Evolutionary conservation across 37 sponge, comb jelly and placozoan genomes (phyloP).

Genomic region (Eunapius fragilis): DNA sequence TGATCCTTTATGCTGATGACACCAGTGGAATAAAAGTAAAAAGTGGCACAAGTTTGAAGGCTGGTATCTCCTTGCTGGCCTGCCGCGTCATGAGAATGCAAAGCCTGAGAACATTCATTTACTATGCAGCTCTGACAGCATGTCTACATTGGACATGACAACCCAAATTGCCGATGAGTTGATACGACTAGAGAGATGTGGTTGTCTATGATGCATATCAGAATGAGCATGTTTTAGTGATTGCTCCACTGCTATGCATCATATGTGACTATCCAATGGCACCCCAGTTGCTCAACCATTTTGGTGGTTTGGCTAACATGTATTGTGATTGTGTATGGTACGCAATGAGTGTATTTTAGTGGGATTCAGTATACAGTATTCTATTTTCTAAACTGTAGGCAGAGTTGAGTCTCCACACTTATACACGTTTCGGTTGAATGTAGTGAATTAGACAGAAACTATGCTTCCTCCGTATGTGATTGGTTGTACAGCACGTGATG

Average conservation of each 20-base stretch:
- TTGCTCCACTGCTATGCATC: slow-evolving; percentile 26
- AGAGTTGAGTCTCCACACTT: not conserved
- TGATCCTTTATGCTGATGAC: slow-evolving; percentile 19
- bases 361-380: not conserved
- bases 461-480: too few relatives aligned
- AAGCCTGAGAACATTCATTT: slow-evolving; percentile 17
- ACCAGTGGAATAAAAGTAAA: slow-evolving; percentile 15
- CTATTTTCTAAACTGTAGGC: not conserved
- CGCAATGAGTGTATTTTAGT: not conserved
- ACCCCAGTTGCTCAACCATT: slow-evolving; percentile 15
- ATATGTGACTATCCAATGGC: slow-evolving; percentile 31
- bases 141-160: not conserved
- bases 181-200: slow-evolving; percentile 9
- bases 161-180: slow-evolving; percentile 7
- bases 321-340: slow-evolving; percentile 47
- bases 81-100: slow-evolving; percentile 10
- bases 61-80: slow-evolving; percentile 29
- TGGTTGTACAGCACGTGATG: too few relatives aligned
- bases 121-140: slow-evolving; percentile 2
- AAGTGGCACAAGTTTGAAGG: slow-evolving; percentile 41
- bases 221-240: not conserved
- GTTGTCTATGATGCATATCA: slow-evolving; percentile 29
- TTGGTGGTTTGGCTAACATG: slow-evolving; percentile 3
- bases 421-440: too few relatives aligned
- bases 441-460: too few relatives aligned